Evolutionary conservation across 2,888 invertebrate species (phyloP), one percentile per base, ranked within the genome.

Genomic region (Clivina fossor): DNA sequence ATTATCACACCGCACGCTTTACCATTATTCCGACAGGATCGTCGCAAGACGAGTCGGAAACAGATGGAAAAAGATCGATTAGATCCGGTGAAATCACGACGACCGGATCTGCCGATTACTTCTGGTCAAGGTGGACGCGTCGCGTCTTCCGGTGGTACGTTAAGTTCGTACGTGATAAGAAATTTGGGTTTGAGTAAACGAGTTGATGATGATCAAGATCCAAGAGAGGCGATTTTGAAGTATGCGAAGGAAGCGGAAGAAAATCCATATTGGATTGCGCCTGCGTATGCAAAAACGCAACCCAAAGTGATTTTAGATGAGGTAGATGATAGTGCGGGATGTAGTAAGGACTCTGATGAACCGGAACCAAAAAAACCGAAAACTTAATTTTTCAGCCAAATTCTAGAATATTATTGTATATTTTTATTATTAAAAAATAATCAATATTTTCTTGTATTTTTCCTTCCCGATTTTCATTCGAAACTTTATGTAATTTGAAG

Each of bases 1-100:
- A 93, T 98, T 33, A 93, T 99, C 7, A 96, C 98, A 0, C 98
- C 96, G 0, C 93, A 97, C 69, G 93, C 98, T 0, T 74, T 99
- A 56, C 98, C 98, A 0, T 77, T 99, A 73, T 99, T 98, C 75
- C 82, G 95, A 24, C 92, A 94, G 69, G 94, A 94, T 60, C 84
- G 93, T 63, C 84, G 94, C 0, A 85, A 93, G 61, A 92, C 93
- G 0, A 88, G 90, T 24, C 84, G 90, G 62, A 94, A 94, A 68
- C 89, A 88, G 67, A 85, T 93, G 82, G 94, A 95, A 68, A 94
- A 93, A 64, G 93, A 93, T 57, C 77, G 96, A 11, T 74, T 93
- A 66, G 92, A 93, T 72, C 92, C 93, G 0, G 79, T 92, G 0
- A 92, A 91, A 67, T 91, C 91, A 0, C 80, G 80, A 38, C 69